Conservation (phyloP, 2,888 invertebrate genomes). For the Epinotia demarniana region DNA sequence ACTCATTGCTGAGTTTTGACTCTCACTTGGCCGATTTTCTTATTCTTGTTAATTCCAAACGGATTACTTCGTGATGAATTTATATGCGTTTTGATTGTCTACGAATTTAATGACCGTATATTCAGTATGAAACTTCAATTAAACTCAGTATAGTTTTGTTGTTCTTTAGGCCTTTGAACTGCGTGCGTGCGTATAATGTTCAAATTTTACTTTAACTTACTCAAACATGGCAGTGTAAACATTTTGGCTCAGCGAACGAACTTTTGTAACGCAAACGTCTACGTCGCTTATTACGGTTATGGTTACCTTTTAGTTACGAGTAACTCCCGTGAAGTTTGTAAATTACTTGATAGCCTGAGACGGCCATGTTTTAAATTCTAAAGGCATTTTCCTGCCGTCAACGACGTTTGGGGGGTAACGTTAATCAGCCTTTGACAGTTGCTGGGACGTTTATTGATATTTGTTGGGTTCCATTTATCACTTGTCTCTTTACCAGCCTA, state of each 20-base stretch:
- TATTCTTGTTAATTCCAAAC: too few relatives aligned
- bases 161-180: conserved; percentile 61
- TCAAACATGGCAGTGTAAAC: conserved; percentile 70
- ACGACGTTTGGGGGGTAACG: background rate
- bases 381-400: background rate
- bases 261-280: conserved; percentile 59
- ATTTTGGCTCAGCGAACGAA: conserved; percentile 62
- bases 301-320: conserved; percentile 12
- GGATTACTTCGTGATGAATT: too few relatives aligned
- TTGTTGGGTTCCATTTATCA: background rate
- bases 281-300: conserved; percentile 45
- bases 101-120: too few relatives aligned
- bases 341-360: conserved; percentile 5
- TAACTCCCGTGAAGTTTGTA: background rate
- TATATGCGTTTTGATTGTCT: too few relatives aligned
- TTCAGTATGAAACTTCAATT: background rate
- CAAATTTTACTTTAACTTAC: conserved; percentile 71
- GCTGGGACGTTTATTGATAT: background rate
- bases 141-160: conserved; percentile 56
- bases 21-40: too few relatives aligned
- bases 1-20: too few relatives aligned
- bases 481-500: background rate
- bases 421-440: conserved; percentile 6
- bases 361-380: conserved; percentile 1
- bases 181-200: conserved; percentile 72